These are phyloP conservation scores for Notoglanidium macrostoma DNA, from an alignment of 2,797 vertebrate genomes.

Conservation along the genomic window DNA sequence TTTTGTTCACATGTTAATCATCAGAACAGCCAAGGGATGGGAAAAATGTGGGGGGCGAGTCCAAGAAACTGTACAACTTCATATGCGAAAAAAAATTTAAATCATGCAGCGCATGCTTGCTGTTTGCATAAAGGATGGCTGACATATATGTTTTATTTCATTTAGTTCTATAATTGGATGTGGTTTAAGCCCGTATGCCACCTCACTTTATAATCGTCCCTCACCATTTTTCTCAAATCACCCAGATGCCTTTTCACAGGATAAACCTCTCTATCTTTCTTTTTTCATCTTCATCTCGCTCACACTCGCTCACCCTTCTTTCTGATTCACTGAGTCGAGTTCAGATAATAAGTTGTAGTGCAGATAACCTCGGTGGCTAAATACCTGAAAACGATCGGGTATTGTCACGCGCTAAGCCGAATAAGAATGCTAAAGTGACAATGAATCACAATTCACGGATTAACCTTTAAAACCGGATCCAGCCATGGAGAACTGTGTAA, in stretches of 20 bases:
- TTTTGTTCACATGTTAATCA: slow-evolving; percentile 43
- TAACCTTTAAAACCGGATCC: slow-evolving; percentile 66
- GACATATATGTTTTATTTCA: not conserved
- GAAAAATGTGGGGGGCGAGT: not conserved
- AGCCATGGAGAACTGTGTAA: slow-evolving; percentile 54
- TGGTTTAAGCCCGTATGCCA: slow-evolving; percentile 47
- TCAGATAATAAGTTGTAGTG: slow-evolving; percentile 64
- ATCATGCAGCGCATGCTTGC: not conserved
- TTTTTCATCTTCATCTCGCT: slow-evolving; percentile 31
- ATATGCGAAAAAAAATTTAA: not conserved
- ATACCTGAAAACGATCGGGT: slow-evolving; percentile 56
- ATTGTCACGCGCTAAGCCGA: slow-evolving; percentile 62
- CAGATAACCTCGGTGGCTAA: slow-evolving; percentile 63
- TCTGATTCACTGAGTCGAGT: slow-evolving; percentile 60
- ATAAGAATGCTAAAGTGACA: slow-evolving; percentile 66
- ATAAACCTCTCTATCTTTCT: slow-evolving; percentile 50
- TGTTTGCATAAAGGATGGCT: not conserved
- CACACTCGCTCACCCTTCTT: slow-evolving; percentile 30
- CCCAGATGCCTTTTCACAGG: slow-evolving; percentile 50
- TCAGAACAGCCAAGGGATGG: slow-evolving; percentile 2
- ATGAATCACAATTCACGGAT: slow-evolving; percentile 68
- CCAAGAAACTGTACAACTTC: not conserved
- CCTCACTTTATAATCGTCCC: slow-evolving; percentile 49
- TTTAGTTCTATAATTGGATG: slow-evolving; percentile 40
- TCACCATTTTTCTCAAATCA: slow-evolving; percentile 18